Percentiles rank a stretch among this genome's conserved stretches.
These are phyloP conservation scores for Epinephelus cyanopodus DNA, from an alignment of 2,113 vertebrate genomes.

Conservation along the genomic window DNA sequence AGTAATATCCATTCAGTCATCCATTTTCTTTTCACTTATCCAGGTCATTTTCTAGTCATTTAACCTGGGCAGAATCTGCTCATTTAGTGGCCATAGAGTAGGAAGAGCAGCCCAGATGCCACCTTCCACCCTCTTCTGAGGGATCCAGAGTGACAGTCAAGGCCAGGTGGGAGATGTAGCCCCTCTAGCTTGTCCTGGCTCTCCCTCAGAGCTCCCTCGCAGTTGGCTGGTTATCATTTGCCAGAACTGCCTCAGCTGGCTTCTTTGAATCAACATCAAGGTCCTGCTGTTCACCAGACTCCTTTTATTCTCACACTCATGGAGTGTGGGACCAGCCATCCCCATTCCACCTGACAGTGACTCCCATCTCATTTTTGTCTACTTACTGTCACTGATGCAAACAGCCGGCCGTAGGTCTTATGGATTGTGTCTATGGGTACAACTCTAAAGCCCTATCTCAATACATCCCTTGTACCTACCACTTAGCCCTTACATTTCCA, in stretches of 20 bases:
- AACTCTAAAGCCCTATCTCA: background rate
- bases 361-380: background rate
- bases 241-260: slow-evolving; percentile 12
- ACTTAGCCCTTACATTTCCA: too few relatives aligned
- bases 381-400: background rate
- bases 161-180: slow-evolving; percentile 13
- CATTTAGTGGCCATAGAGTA: background rate
- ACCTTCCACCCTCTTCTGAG: slow-evolving; percentile 1
- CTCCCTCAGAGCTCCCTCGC: slow-evolving; percentile 3
- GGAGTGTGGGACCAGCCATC: background rate
- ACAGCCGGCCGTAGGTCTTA: background rate
- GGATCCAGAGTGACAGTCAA: slow-evolving; percentile 16
- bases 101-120: slow-evolving; percentile 24
- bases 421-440: background rate
- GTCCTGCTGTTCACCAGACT: background rate
- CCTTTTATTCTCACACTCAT: background rate
- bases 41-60: slow-evolving; percentile 58
- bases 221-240: slow-evolving; percentile 5
- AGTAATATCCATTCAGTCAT: slow-evolving; percentile 35
- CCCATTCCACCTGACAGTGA: background rate
- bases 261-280: slow-evolving; percentile 18
- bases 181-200: slow-evolving; percentile 2
- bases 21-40: slow-evolving; percentile 37
- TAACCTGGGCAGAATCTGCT: slow-evolving; percentile 35
- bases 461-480: too few relatives aligned